Base-by-base conservation (phyloP, 2,797 vertebrate species). In the Diplodus puntazzo region DNA sequence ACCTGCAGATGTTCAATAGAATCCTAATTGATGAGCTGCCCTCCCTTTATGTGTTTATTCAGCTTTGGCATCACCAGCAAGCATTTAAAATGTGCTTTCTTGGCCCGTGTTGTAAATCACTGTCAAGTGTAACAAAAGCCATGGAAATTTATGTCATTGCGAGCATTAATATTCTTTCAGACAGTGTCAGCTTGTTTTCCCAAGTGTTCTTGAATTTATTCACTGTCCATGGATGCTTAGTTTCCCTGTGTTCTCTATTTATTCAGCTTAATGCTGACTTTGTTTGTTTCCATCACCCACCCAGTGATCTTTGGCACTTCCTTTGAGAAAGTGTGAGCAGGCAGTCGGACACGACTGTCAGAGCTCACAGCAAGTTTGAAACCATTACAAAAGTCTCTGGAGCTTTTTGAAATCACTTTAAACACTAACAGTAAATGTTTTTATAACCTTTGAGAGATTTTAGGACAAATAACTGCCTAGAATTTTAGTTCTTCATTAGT, bases 51-150 rank as follows among this genome's bases (percentile, higher is more conserved):
- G 46, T 34, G n/a, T 79, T 62, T 58, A 42, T 69, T 61, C 30
- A 52, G 17, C 48, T 75, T 55, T 64, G 5, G 57, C 23, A 23
- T 30, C 46, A 70, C 11, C 48, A 71, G 18, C 0, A 18, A 21
- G 7, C 25, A n/a, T 71, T 45, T 50, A 67, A 54, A 80, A 46
- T 5, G 3, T 27, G 60, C 25, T 46, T 45, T 67, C 45, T 69
- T 57, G 34, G 68, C 18, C 2, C 1, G 42, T 50, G 46, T 43
- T 61, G 10, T 52, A 27, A 1, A 53, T 30, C 50, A 73, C 48
- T 65, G 59, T 45, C 68, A 74, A 25, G 2, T 70, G 60, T 8
- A 70, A 64, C 72, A 71, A 69, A 66, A 34, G 39, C 39, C 52
- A 23, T 52, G 57, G 20, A 64, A 21, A 57, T 65, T 53, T 27